Evolutionary conservation across 2,113 vertebrate species (phyloP), one percentile per base, ranked within the genome.

Genomic region (Erinaceus europaeus): DNA sequence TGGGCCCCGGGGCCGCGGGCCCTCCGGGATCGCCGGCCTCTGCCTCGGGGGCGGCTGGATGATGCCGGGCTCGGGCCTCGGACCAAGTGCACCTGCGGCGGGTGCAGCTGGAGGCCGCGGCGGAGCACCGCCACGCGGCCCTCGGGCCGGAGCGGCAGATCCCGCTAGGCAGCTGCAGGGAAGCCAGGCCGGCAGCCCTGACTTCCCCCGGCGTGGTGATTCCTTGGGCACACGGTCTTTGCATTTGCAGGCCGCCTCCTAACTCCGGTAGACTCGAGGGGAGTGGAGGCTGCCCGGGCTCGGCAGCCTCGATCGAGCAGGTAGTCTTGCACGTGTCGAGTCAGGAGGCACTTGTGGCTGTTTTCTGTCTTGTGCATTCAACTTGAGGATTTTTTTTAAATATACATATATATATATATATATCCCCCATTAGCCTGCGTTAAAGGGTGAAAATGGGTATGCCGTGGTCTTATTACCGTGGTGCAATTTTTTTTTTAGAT

Each of bases 321-420:
- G 78, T 81, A 20, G 74, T 32, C 44, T 4, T 9, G 79, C 95
- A 94, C 91, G 94, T 95, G 95, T 73, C 32, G 27, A 34, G 40
- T 48, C 14, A 6, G 62, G 67, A 72, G 78, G 50, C 52, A 50
- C 9, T 27, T 72, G n/a, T 17, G 65, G 55, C 15, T 12, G 4
- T 65, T 59, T 84, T 68, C 20, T n/a, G 64, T 62, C 12, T 69
- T 42, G 2, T 9, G 0, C 53, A n/a, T n/a, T n/a, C n/a, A n/a
- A n/a, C n/a, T n/a, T n/a, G n/a, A n/a, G n/a, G n/a, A n/a, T n/a
- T n/a, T n/a, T n/a, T n/a, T n/a, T n/a, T n/a, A n/a, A n/a, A n/a
- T n/a, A n/a, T n/a, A n/a, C n/a, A n/a, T n/a, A n/a, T n/a, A n/a
- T n/a, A n/a, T n/a, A n/a, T n/a, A n/a, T n/a, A n/a, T n/a, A n/a